Evolutionary conservation across 2,888 invertebrate genomes (phyloP), one percentile per base, ranked within the genome.

Genomic region (Meganola albula): DNA sequence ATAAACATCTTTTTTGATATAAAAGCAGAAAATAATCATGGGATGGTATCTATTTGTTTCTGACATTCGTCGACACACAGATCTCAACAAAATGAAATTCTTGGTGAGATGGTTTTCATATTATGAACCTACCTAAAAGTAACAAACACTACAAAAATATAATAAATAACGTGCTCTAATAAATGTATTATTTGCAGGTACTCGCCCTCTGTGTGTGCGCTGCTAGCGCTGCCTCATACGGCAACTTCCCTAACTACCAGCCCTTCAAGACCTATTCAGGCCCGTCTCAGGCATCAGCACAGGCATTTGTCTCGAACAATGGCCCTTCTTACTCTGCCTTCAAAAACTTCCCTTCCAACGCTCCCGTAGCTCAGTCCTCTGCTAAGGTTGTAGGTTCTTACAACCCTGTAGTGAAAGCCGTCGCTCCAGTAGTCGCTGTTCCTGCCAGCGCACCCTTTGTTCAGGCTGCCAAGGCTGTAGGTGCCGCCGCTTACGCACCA

Each of bases 1-100:
- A 21, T 42, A 18, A 37, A 29, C 39, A 34, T 33, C 27, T 50
- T 35, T 47, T 52, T 52, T 44, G 44, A 47, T 72, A 72, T 71
- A 72, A 58, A 63, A 65, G 54, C 54, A 48, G 41, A 28, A 31
- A 34, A 40, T 26, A 36, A 37, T 10, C 12, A 31, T 40, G 28
- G 35, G 34, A 53, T 36, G 41, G 24, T 46, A 68, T 56, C 51
- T 67, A 61, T 72, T 49, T 61, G 48, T 43, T 56, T 60, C 51
- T 58, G 55, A 49, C 35, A 46, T 37, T 45, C 49, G 46, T 44
- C 46, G 53, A 58, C 48, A 54, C 40, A 48, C 55, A 56, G 54
- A 67, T 61, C 65, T 64, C 58, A 58, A 34, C 58, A 67, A 57
- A 32, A 73, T 73, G 73, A 70, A 69, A 60, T 63, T 66, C 51